Percentiles rank a stretch among this genome's conserved stretches.
Conservation (phyloP, 2,888 invertebrate genomes). For the Philopedon plagiatum region DNA sequence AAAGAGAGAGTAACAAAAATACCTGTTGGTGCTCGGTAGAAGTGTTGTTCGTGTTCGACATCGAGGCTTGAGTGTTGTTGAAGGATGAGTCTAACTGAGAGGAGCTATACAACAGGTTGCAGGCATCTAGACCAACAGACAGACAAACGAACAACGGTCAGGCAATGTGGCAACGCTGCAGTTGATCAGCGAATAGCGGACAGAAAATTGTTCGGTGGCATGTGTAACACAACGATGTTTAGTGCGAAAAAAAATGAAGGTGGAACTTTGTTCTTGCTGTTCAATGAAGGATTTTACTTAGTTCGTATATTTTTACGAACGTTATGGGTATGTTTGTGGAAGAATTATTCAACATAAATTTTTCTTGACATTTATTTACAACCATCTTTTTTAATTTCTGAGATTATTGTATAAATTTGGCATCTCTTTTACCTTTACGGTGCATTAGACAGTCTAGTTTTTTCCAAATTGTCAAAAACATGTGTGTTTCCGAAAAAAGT, state of each 20-base stretch:
- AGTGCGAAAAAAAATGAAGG: not conserved
- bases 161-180: slow-evolving; percentile 54
- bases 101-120: slow-evolving; percentile 82
- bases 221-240: slow-evolving; percentile 10
- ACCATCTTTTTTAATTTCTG: no score
- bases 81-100: slow-evolving; percentile 90
- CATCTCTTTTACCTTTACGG: no score
- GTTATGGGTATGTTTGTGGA: no score
- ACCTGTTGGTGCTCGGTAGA: slow-evolving; percentile 69
- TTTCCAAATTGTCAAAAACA: no score
- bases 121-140: slow-evolving; percentile 96
- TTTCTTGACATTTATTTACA: no score
- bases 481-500: no score
- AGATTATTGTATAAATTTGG: no score
- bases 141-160: slow-evolving; percentile 76
- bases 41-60: slow-evolving; percentile 67
- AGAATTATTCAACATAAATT: no score
- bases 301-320: no score
- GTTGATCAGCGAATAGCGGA: slow-evolving; percentile 49
- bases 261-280: not conserved
- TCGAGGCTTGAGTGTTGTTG: slow-evolving; percentile 72
- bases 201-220: slow-evolving; percentile 34
- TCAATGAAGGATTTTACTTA: not conserved
- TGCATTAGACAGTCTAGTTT: no score
- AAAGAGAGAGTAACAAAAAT: slow-evolving; percentile 58